A percentile compares a stretch with the other conserved stretches of the same genome.
phyloP scores from a whole-genome alignment of 2,888 invertebrate genomes.

The Tenthredo notha region DNA sequence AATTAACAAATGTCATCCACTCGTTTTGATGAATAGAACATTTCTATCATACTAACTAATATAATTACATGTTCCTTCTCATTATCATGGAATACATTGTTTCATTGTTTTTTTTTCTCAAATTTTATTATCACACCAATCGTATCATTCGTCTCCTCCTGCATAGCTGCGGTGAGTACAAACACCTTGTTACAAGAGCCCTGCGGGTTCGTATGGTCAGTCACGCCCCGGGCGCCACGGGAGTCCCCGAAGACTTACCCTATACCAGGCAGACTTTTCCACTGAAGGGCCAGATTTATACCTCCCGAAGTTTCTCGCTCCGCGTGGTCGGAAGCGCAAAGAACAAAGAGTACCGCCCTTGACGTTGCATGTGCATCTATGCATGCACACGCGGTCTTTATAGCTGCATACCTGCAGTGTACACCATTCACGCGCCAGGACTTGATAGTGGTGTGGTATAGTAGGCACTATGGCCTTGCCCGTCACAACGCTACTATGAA shows the following conservation, averaged over 20 bases:
- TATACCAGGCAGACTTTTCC: constrained; percentile 18
- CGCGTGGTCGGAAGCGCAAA: constrained; percentile 50
- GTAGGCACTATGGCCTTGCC: constrained; percentile 38
- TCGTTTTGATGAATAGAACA: background rate
- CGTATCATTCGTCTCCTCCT: constrained; percentile 38
- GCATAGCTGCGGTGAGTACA: constrained; percentile 53
- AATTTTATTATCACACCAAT: constrained; percentile 17
- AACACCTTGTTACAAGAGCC: constrained; percentile 52
- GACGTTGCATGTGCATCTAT: constrained; percentile 46
- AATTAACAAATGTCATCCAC: background rate
- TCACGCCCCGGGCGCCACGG: constrained; percentile 53
- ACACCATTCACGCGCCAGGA: background rate
- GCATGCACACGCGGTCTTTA: background rate
- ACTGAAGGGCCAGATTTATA: constrained; percentile 48
- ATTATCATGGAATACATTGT: constrained; percentile 2
- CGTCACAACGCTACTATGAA: constrained; percentile 48
- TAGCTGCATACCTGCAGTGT: constrained; percentile 19
- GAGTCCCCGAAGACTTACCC: constrained; percentile 47
- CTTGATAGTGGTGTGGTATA: background rate
- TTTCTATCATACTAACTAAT: background rate
- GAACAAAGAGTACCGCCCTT: constrained; percentile 58
- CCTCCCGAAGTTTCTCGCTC: constrained; percentile 52
- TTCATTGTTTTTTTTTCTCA: background rate
- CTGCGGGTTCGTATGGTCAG: constrained; percentile 52
- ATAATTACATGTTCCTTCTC: background rate